Evolutionary conservation across 2,888 invertebrate genomes (phyloP).

Genomic region (Oscheius onirici): DNA sequence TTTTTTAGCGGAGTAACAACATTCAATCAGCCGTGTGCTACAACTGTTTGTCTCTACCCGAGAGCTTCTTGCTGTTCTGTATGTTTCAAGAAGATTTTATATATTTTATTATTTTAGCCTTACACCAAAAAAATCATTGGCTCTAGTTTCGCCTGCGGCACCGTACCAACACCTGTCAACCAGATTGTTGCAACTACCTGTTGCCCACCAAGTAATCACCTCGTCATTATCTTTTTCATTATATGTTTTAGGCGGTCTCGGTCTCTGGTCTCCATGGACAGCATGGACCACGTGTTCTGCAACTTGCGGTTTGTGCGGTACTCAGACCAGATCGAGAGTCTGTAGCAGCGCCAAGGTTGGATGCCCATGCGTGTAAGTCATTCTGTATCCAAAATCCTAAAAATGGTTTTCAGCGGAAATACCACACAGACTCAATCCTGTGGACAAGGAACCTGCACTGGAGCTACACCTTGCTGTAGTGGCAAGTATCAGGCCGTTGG

Average conservation of each 20-base stretch:
- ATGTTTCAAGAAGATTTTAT: conserved; percentile 25
- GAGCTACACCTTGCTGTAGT: conserved; percentile 29
- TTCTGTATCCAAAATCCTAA: not conserved
- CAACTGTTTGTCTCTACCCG: conserved; percentile 47
- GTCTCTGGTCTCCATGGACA: conserved; percentile 53
- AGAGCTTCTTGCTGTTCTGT: conserved; percentile 47
- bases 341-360: conserved; percentile 50
- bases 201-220: conserved; percentile 42
- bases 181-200: conserved; percentile 43
- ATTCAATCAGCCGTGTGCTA: conserved; percentile 31
- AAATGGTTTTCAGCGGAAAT: conserved; percentile 28
- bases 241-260: conserved; percentile 37
- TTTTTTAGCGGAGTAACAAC: conserved; percentile 40
- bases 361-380: conserved; percentile 50
- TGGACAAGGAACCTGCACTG: conserved; percentile 34
- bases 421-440: conserved; percentile 38
- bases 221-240: not conserved
- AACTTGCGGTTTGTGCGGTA: conserved; percentile 52
- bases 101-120: not conserved
- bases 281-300: conserved; percentile 43
- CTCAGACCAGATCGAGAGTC: conserved; percentile 38
- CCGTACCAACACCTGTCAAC: conserved; percentile 33
- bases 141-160: conserved; percentile 41
- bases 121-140: not conserved
- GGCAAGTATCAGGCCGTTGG: conserved; percentile 43